A percentile compares a stretch with the other conserved stretches of the same genome.
Evolutionary conservation across 1,140 invertebrate genomes (phyloP).

Genomic region (Drosophila ambigua): DNA sequence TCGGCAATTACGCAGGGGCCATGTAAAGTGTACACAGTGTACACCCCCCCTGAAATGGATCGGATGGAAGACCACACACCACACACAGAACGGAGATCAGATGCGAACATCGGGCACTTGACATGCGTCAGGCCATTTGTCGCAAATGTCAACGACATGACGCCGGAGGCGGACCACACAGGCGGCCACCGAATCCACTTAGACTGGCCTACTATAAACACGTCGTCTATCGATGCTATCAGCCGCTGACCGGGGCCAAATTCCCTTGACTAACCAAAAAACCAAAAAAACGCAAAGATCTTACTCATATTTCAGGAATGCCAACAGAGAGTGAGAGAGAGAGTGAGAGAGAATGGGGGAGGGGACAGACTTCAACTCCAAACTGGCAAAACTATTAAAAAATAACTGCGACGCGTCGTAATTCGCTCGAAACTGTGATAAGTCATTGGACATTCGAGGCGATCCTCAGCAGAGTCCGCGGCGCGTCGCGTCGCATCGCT

Average conservation of each 20-base stretch:
- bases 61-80: conserved; percentile 55
- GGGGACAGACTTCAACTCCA: conserved; percentile 26
- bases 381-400: conserved; percentile 77
- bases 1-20: conserved; percentile 48
- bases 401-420: conserved; percentile 67
- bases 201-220: conserved; percentile 63
- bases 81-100: not conserved
- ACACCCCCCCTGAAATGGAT: conserved; percentile 56
- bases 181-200: conserved; percentile 9
- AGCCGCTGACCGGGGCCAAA: conserved; percentile 17
- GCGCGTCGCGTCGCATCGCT: not conserved
- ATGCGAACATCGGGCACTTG: conserved; percentile 54
- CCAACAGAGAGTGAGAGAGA: not conserved
- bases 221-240: conserved; percentile 71
- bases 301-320: conserved; percentile 80
- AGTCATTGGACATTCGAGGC: conserved; percentile 65
- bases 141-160: conserved; percentile 81
- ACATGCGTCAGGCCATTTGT: conserved; percentile 74
- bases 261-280: conserved; percentile 29
- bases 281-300: conserved; percentile 46
- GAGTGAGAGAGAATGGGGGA: no score
- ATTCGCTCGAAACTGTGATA: conserved; percentile 81
- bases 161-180: conserved; percentile 68
- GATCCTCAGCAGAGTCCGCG: conserved; percentile 27
- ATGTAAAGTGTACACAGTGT: conserved; percentile 35